Conservation (phyloP, 2,888 invertebrate genomes). For the Macrophya alboannulata region DNA sequence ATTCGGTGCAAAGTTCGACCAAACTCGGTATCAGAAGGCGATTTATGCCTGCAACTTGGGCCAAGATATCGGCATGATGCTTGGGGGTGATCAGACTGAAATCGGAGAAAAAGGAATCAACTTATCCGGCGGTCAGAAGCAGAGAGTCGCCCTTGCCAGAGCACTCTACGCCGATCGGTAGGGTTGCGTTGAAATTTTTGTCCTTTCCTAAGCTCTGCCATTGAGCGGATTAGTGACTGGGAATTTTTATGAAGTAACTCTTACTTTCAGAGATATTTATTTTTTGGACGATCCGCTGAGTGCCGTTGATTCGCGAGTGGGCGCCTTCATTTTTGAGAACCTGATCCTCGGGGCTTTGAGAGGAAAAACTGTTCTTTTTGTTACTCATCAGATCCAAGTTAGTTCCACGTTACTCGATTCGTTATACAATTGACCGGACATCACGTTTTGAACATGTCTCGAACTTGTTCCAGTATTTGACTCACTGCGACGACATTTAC, state of each 20-base stretch:
- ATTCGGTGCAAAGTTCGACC: conserved; percentile 83
- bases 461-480: conserved; percentile 80
- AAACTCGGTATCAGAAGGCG: conserved; percentile 81
- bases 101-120: conserved; percentile 11
- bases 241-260: not conserved
- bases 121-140: conserved; percentile 20
- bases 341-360: no score
- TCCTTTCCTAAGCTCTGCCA: not conserved
- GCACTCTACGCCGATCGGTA: conserved; percentile 27
- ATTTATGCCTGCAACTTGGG: conserved; percentile 9
- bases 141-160: conserved; percentile 32
- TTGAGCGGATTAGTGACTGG: not conserved
- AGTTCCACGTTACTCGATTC: not conserved
- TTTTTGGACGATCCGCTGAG: conserved; percentile 63
- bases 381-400: not conserved
- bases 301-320: no score
- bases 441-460: not conserved
- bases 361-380: no score
- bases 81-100: conserved; percentile 15
- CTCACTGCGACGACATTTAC: conserved; percentile 83
- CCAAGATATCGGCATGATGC: conserved; percentile 16
- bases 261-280: conserved; percentile 17
- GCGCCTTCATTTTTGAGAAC: no score
- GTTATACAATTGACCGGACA: not conserved
- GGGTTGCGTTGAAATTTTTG: not conserved